Conservation (phyloP, 2,113 vertebrate genomes). For the Brachirus orientalis region DNA sequence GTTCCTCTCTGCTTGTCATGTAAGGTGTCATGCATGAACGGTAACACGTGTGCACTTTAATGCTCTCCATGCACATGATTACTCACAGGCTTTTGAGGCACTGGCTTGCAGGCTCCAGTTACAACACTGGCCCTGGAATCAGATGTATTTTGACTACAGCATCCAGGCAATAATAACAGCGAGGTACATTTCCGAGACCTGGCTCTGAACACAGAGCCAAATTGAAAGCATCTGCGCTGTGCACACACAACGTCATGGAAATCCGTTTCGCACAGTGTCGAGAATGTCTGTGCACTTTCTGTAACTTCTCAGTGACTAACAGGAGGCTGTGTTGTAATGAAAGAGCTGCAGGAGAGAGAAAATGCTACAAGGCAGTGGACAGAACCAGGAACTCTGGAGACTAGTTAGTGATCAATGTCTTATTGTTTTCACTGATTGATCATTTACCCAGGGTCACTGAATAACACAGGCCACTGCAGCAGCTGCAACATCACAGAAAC, state of each 20-base stretch:
- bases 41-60: constrained; percentile 42
- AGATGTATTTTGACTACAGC: constrained; percentile 63
- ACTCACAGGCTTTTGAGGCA: constrained; percentile 48
- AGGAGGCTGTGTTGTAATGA: constrained; percentile 7
- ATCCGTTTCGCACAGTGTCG: constrained; percentile 35
- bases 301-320: constrained; percentile 28
- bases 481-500: too few relatives aligned
- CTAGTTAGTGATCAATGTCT: background rate
- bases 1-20: constrained; percentile 43
- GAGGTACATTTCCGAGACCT: constrained; percentile 68
- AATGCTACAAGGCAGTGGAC: background rate
- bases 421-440: background rate
- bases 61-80: constrained; percentile 45
- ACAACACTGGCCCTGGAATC: constrained; percentile 45
- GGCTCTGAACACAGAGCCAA: constrained; percentile 57
- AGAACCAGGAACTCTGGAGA: background rate
- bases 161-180: constrained; percentile 64
- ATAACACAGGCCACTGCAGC: background rate
- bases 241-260: constrained; percentile 68
- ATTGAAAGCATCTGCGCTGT: constrained; percentile 74
- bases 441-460: background rate
- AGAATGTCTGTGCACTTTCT: constrained; percentile 49
- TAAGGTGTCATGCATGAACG: constrained; percentile 39
- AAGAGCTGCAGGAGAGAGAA: constrained; percentile 18
- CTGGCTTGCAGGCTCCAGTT: constrained; percentile 44